These are phyloP conservation scores for Trachelipus rathkii DNA, from an alignment of 1,140 invertebrate genomes.

Conservation along the genomic window DNA sequence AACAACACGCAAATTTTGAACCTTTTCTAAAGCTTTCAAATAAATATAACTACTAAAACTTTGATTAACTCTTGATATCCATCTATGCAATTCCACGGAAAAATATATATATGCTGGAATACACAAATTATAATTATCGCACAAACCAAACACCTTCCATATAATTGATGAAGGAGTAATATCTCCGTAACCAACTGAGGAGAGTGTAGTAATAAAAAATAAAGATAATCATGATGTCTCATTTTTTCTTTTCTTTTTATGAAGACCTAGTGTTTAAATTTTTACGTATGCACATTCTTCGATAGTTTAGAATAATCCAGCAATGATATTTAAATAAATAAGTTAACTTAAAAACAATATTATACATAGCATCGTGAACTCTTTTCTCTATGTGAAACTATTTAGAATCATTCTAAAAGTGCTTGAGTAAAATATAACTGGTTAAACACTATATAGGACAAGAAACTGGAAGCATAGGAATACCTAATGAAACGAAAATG, in stretches of 20 bases:
- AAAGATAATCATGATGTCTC: not conserved
- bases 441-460: not conserved
- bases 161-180: not conserved
- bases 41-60: not conserved
- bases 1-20: not conserved
- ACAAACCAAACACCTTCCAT: not conserved
- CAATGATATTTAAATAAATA: not conserved
- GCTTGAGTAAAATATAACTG: not conserved
- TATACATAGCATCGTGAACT: not conserved
- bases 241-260: not conserved
- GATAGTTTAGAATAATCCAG: not conserved
- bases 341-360: not conserved
- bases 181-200: not conserved
- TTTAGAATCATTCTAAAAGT: not conserved
- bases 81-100: not conserved
- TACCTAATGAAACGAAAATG: not conserved
- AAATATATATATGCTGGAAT: not conserved
- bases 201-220: not conserved
- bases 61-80: not conserved
- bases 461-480: not conserved
- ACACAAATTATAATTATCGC: not conserved
- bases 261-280: not conserved
- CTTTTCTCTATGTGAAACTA: not conserved
- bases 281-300: not conserved
- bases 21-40: not conserved